Percentiles rank a stretch among this genome's conserved stretches.
phyloP scores from a whole-genome alignment of 2,888 invertebrate genomes.

The Hyalella azteca region DNA sequence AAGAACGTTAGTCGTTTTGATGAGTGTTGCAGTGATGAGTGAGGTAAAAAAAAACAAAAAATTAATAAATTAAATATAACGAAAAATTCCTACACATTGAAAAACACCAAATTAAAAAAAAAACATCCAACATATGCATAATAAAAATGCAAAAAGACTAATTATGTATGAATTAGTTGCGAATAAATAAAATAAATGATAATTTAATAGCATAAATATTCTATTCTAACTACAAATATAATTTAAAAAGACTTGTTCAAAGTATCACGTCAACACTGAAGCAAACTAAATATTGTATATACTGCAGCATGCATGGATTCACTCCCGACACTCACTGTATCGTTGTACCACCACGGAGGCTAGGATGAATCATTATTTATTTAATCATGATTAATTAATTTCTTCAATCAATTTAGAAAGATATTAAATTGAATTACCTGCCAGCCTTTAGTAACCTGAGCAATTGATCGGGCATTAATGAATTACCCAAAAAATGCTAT shows the following conservation, averaged over 20 bases:
- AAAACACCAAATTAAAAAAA: not conserved
- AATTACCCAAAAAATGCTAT: too few species aligned
- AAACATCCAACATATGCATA: not conserved
- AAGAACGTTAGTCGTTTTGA: too few species aligned
- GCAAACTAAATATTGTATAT: too few species aligned
- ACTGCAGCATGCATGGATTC: too few species aligned
- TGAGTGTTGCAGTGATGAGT: not conserved
- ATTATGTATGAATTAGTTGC: not conserved
- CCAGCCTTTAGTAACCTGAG: too few species aligned
- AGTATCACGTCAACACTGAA: too few species aligned
- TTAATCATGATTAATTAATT: not conserved
- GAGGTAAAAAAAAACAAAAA: not conserved
- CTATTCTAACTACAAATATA: not conserved
- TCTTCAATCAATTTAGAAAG: not conserved
- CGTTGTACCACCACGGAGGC: conserved; percentile 30
- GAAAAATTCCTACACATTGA: not conserved
- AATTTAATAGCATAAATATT: too few species aligned
- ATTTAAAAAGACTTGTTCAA: not conserved
- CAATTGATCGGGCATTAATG: too few species aligned
- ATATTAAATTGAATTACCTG: too few species aligned
- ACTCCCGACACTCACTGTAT: not conserved
- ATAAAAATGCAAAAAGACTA: not conserved
- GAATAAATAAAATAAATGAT: not conserved
- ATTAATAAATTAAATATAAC: not conserved
- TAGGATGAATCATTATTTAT: not conserved